Evolutionary conservation across 1,140 invertebrate genomes (phyloP), one percentile per base, ranked within the genome.

Genomic region (Ylistrum balloti): DNA sequence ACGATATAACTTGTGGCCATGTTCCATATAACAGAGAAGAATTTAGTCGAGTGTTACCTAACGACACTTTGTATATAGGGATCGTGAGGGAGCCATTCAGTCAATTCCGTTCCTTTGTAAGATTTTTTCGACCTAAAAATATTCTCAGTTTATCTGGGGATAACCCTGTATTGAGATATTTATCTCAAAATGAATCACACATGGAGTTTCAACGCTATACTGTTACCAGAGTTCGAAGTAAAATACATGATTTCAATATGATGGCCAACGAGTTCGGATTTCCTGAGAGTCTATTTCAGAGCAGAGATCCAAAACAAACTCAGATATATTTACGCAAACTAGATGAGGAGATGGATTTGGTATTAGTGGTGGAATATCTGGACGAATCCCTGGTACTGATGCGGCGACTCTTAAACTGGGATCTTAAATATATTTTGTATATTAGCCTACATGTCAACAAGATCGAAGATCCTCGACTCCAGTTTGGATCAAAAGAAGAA

Each of bases 301-400:
- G 34, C 0, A 85, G 45, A 11, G 87, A 90, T 41, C 22, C 85
- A 56, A 87, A 85, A 0, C 33, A 38, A 9, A 88, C 91, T 15
- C 22, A 90, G 15, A 33, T 33, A 1, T 92, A 92, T 86, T 33
- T 93, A 41, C 13, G 48, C 13, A 87, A 92, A 56, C 33, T 91
- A 20, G 86, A 89, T 32, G 90, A 91, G 34, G 48, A 92, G 22
- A 97, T 97, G 93, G 94, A 96, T 91, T 93, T 97, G 10, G 95
- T 97, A 20, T 95, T 97, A 95, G 95, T 97, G 15, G 93, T 96
- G 0, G 97, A 97, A 91, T 94, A 96, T 88, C 96, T 97, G 92
- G 96, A 97, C 88, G 96, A 97, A 91, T 97, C 97, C 10, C 91
- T 97, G n/a, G 94, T 97, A 33, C 93, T 97, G 13, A 93, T 97